Conservation (phyloP, 2,113 vertebrate genomes). For the Hydropotes inermis region DNA sequence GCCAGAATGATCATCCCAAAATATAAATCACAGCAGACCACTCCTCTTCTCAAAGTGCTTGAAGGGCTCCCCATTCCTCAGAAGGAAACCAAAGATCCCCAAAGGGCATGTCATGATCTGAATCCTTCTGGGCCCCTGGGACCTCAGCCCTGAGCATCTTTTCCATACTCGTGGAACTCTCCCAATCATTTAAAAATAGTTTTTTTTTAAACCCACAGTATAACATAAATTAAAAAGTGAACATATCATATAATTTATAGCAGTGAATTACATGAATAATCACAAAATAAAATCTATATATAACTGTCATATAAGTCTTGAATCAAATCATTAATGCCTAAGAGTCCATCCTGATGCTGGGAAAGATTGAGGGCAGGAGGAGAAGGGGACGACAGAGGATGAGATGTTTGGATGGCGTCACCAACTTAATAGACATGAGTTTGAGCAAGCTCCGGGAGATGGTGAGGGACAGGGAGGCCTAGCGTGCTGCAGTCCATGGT, state of each 20-base stretch:
- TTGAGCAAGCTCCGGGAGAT: accelerated
- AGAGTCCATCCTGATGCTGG: not conserved
- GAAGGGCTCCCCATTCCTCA: not conserved
- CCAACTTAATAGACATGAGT: too few species aligned
- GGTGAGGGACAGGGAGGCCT: not conserved
- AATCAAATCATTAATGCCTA: too few species aligned
- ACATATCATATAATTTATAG: not conserved
- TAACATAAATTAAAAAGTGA: not conserved
- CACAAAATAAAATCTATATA: not conserved
- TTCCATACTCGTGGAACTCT: too few species aligned
- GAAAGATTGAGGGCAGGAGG: not conserved
- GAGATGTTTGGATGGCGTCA: not conserved
- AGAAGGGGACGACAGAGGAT: not conserved
- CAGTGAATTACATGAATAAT: not conserved
- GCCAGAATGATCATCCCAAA: not conserved
- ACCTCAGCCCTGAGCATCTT: not conserved
- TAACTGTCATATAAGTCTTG: not conserved
- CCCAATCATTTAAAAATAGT: not conserved
- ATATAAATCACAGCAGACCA: not conserved
- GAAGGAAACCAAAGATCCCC: not conserved
- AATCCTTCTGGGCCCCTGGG: not conserved
- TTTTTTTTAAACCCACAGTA: not conserved
- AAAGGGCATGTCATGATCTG: accelerated
- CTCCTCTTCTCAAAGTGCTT: not conserved
- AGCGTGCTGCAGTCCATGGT: not conserved